Conservation (phyloP, 2,888 invertebrate species). For the Nudaria mundana region DNA sequence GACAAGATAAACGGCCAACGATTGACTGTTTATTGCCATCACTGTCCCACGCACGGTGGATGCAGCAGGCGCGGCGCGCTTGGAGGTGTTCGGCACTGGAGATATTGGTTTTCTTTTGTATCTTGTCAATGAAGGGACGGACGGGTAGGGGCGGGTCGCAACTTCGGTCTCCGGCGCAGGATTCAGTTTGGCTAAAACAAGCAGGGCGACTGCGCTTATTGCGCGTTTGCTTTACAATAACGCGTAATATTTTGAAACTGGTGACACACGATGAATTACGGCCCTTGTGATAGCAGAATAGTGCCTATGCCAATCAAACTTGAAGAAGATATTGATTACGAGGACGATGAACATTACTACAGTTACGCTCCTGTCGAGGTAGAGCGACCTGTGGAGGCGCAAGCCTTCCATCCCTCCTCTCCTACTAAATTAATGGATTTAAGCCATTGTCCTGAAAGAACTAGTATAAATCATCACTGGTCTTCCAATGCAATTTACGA, state of each 20-base stretch:
- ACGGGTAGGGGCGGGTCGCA: constrained; percentile 69
- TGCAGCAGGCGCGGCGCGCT: constrained; percentile 59
- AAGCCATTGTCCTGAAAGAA: constrained; percentile 65
- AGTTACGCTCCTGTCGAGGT: constrained; percentile 62
- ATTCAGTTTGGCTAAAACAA: constrained; percentile 46
- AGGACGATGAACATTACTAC: constrained; percentile 68
- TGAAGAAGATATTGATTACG: constrained; percentile 64
- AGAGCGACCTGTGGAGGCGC: constrained; percentile 51
- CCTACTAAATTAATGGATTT: constrained; percentile 73
- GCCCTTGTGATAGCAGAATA: constrained; percentile 52
- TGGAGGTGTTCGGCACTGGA: constrained; percentile 58
- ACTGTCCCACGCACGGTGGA: constrained; percentile 45
- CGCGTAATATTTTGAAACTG: constrained; percentile 26
- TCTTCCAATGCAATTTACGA: constrained; percentile 50
- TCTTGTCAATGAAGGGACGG: constrained; percentile 78
- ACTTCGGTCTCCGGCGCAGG: constrained; percentile 46
- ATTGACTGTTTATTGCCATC: constrained; percentile 48
- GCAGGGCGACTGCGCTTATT: constrained; percentile 54
- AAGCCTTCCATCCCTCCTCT: constrained; percentile 59
- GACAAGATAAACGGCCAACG: constrained; percentile 74
- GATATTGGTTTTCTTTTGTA: constrained; percentile 72
- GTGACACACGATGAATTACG: constrained; percentile 64
- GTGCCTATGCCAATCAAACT: constrained; percentile 70
- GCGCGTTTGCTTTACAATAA: constrained; percentile 45
- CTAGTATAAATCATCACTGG: constrained; percentile 49